A percentile compares a stretch with the other conserved stretches of the same genome.
phyloP scores from a whole-genome alignment of 2,113 vertebrate genomes.

The Silurus glanis region DNA sequence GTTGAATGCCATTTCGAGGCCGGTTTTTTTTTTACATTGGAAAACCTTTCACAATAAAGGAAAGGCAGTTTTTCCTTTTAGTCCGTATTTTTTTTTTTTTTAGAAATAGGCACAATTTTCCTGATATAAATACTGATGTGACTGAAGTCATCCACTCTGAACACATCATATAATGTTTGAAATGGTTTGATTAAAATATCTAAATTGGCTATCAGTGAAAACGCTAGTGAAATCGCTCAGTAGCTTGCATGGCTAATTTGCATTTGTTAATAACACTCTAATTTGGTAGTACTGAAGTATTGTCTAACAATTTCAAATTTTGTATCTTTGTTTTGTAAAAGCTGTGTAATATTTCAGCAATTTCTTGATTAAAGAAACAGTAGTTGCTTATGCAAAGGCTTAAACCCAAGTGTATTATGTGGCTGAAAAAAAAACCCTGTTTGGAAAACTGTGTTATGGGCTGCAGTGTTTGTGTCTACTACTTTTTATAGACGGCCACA shows the following conservation, averaged over 20 bases:
- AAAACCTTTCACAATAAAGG: neutral
- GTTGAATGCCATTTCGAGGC: neutral
- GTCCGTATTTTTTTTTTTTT: neutral
- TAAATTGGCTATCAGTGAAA: neutral
- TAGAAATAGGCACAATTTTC: neutral
- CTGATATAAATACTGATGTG: neutral
- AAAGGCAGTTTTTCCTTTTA: neutral
- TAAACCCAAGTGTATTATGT: neutral
- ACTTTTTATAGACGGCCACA: neutral
- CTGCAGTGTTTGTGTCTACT: neutral
- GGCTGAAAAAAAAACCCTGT: neutral
- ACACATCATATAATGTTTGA: neutral
- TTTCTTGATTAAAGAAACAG: neutral
- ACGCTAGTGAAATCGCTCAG: neutral
- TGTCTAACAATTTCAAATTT: neutral
- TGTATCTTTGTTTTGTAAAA: neutral
- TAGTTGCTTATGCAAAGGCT: neutral
- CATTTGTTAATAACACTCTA: neutral
- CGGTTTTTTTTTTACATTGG: neutral
- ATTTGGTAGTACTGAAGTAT: neutral
- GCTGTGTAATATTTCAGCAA: neutral
- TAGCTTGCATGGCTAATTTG: neutral
- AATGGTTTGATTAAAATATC: neutral
- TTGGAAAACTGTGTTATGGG: neutral
- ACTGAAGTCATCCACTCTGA: neutral